phyloP scores from a whole-genome alignment of 37 sponge, comb jelly and placozoan species.

The Ianthella basta region DNA sequence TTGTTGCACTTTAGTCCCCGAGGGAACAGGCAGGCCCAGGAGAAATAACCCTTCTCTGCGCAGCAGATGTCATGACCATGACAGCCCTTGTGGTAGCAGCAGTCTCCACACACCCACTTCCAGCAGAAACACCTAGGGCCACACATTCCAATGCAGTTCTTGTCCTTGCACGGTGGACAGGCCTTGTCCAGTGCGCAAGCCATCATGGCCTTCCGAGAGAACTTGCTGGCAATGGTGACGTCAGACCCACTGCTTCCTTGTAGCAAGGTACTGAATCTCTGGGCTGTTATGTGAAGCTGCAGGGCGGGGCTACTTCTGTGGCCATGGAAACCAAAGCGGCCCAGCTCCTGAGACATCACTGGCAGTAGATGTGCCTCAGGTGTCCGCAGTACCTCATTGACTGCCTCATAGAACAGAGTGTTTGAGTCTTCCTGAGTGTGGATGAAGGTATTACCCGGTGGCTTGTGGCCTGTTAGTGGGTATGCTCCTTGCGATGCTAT shows the following conservation, averaged over 20 bases:
- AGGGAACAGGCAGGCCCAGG: conserved; percentile 61
- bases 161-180: conserved; percentile 74
- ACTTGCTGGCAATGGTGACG: background rate
- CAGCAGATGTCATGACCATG: conserved; percentile 86
- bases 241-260: background rate
- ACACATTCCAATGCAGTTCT: conserved; percentile 79
- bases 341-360: conserved; percentile 26
- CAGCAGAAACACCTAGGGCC: conserved; percentile 79
- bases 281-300: conserved; percentile 41
- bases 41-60: conserved; percentile 42
- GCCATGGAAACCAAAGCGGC: conserved; percentile 35
- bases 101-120: conserved; percentile 88
- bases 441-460: too few species aligned
- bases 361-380: conserved; percentile 27
- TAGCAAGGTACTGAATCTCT: background rate
- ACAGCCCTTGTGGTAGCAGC: conserved; percentile 87
- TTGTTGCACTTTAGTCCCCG: conserved; percentile 57
- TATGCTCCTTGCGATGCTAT: too few species aligned
- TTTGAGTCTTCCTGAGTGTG: too few species aligned
- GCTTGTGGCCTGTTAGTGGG: too few species aligned
- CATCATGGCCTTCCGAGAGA: too few species aligned
- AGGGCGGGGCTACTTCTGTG: conserved; percentile 12
- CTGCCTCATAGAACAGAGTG: background rate
- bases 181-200: conserved; percentile 25
- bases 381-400: background rate